Evolutionary conservation across 2,113 vertebrate genomes (phyloP).

Genomic region (Anthoscopus minutus): DNA sequence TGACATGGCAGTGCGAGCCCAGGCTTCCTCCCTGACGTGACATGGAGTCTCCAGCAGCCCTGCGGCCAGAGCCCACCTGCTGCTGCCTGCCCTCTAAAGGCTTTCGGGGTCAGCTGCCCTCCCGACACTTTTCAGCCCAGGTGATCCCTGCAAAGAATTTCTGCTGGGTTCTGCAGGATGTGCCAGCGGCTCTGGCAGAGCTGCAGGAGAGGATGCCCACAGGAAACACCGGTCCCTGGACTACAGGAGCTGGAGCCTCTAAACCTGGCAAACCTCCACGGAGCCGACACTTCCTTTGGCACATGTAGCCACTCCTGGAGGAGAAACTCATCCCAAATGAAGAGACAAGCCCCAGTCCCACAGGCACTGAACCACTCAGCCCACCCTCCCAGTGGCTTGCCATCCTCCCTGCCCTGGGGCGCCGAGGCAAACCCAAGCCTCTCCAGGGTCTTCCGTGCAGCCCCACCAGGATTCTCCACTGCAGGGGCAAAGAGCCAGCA

Average conservation of each 20-base stretch:
- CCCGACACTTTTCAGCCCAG: background rate
- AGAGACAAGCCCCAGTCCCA: background rate
- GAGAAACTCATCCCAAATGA: background rate
- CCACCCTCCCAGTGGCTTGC: accelerated
- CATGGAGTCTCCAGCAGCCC: accelerated
- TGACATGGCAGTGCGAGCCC: accelerated
- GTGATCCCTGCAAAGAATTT: accelerated
- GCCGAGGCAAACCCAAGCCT: background rate
- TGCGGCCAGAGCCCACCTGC: accelerated
- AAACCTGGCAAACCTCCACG: background rate
- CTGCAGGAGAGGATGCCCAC: background rate
- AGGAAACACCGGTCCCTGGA: accelerated
- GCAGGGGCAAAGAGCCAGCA: background rate
- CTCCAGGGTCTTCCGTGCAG: background rate
- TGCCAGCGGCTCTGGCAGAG: background rate
- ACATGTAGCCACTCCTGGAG: background rate
- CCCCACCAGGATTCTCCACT: background rate
- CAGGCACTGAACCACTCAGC: background rate
- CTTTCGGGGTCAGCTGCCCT: accelerated
- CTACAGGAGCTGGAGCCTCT: background rate
- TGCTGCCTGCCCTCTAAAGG: background rate
- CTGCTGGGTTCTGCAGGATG: background rate
- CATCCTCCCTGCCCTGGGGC: background rate
- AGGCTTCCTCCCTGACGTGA: accelerated
- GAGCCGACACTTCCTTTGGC: background rate